phyloP scores from a whole-genome alignment of 2,113 vertebrate species.

The Phalacrocorax carbo region DNA sequence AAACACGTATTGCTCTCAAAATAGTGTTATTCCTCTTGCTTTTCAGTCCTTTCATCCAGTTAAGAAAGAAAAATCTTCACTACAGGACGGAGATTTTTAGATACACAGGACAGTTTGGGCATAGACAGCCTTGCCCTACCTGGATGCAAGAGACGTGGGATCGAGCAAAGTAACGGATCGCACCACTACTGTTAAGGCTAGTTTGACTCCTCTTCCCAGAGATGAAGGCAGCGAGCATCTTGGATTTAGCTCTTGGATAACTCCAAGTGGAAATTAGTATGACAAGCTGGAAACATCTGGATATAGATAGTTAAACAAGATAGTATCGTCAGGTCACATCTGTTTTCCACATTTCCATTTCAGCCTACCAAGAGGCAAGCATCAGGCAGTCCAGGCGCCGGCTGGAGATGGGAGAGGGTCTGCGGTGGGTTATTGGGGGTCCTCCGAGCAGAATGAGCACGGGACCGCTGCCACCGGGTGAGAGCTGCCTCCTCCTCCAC shows the following conservation, averaged over 20 bases:
- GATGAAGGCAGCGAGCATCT: not conserved
- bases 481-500: not conserved
- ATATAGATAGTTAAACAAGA: constrained; percentile 32
- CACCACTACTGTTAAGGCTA: not conserved
- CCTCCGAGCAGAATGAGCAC: not conserved
- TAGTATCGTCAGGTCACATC: not conserved
- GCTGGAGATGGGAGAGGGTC: not conserved
- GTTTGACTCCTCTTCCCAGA: not conserved
- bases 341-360: constrained; percentile 20
- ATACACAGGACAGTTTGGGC: not conserved
- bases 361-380: not conserved
- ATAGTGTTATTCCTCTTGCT: not conserved
- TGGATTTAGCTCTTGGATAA: not conserved
- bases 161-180: rapidly evolving
- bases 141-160: not conserved
- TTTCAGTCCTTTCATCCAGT: not conserved
- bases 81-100: not conserved
- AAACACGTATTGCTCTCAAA: not conserved
- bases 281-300: constrained; percentile 57
- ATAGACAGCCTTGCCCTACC: not conserved
- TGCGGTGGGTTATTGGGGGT: rapidly evolving
- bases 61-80: not conserved
- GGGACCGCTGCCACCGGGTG: not conserved
- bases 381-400: rapidly evolving
- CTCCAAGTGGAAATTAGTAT: constrained; percentile 3